Conservation (phyloP, 2,113 vertebrate species). For the Pedetes capensis region DNA sequence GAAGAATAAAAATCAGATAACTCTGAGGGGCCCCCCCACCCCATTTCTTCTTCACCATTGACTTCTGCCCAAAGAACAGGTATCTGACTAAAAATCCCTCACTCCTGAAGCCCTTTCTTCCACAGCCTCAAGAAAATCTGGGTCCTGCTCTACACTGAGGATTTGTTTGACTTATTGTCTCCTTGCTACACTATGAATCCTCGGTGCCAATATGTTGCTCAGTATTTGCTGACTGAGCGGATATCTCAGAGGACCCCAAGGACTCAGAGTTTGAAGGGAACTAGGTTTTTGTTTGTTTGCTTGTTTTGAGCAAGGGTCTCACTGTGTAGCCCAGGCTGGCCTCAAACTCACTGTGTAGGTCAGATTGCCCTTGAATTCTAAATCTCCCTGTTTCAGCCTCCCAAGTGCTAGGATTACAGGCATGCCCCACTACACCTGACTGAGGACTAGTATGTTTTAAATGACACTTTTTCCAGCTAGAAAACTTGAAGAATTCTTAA, state of each 20-base stretch:
- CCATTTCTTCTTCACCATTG: not conserved
- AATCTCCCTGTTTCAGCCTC: not conserved
- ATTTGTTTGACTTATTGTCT: not conserved
- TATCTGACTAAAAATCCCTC: not conserved
- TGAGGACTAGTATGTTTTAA: not conserved
- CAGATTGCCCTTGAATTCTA: not conserved
- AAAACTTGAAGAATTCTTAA: not conserved
- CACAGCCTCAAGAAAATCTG: not conserved
- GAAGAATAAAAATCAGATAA: not conserved
- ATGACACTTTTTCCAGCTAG: not conserved
- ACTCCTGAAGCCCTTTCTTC: not conserved
- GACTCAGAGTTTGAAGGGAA: constrained; percentile 3
- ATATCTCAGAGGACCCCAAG: not conserved
- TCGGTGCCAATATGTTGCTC: not conserved
- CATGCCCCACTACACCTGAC: not conserved
- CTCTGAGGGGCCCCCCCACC: not conserved
- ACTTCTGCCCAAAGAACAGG: not conserved
- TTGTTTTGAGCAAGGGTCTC: no score
- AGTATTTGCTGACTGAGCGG: constrained; percentile 29
- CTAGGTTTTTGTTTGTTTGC: not conserved
- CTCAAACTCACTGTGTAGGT: not conserved
- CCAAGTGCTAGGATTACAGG: not conserved
- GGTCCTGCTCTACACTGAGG: not conserved
- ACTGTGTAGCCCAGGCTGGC: no score
- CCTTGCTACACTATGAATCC: not conserved